Percentiles rank a stretch among this genome's conserved stretches.
phyloP scores from a whole-genome alignment of 1,140 invertebrate genomes.

The Helicorthomorpha holstii region DNA sequence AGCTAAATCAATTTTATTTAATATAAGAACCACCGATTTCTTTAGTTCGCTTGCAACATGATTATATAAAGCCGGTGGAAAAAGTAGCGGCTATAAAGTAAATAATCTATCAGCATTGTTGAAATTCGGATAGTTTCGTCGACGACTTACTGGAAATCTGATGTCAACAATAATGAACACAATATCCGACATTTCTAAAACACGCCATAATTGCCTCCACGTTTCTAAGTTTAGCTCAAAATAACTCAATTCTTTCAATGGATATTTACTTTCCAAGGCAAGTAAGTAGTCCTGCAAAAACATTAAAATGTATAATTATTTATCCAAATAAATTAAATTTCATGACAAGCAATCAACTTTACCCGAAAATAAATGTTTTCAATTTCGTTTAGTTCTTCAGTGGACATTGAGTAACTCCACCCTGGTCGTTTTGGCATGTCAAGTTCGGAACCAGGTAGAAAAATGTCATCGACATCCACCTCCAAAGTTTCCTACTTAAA shows the following conservation, averaged over 20 bases:
- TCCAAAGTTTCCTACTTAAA: conserved; percentile 20
- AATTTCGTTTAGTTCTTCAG: conserved; percentile 21
- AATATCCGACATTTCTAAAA: conserved; percentile 77
- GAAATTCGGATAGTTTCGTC: neutral
- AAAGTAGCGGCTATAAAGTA: conserved; percentile 37
- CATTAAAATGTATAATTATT: neutral
- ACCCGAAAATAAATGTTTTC: conserved; percentile 30
- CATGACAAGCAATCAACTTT: conserved; percentile 5
- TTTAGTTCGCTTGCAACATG: conserved; percentile 52
- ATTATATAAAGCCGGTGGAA: conserved; percentile 74
- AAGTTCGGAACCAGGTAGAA: conserved; percentile 19
- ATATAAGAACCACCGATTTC: conserved; percentile 67
- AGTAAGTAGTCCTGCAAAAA: conserved; percentile 37
- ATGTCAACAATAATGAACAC: conserved; percentile 69
- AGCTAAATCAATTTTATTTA: conserved; percentile 86
- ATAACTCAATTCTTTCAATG: conserved; percentile 38
- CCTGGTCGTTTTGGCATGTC: conserved; percentile 31
- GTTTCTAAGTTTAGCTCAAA: conserved; percentile 86
- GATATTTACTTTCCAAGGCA: conserved; percentile 31
- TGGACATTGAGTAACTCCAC: conserved; percentile 26
- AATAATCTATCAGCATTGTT: conserved; percentile 5
- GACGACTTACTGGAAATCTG: conserved; percentile 50
- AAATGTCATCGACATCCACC: conserved; percentile 23
- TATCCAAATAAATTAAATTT: conserved; percentile 9
- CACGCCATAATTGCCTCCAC: conserved; percentile 83